Conservation (phyloP, 1,140 invertebrate species). For the Littorina saxatilis region DNA sequence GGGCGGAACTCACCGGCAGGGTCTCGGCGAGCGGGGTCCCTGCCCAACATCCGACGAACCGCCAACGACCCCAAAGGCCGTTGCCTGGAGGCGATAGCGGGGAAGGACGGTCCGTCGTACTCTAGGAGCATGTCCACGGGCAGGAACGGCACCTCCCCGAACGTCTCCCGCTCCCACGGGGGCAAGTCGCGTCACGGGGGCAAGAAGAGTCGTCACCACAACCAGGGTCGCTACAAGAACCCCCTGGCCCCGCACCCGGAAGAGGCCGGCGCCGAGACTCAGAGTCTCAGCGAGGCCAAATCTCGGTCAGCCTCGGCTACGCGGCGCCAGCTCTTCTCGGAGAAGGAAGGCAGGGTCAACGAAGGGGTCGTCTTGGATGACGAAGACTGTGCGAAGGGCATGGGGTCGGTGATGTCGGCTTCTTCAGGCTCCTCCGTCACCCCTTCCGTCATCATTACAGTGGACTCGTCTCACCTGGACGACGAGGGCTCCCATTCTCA, state of each 20-base stretch:
- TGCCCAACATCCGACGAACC: background rate
- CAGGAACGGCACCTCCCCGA: background rate
- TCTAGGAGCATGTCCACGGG: background rate
- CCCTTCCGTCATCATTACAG: constrained; percentile 20
- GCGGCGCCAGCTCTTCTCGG: background rate
- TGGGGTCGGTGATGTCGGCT: background rate
- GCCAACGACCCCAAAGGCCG: background rate
- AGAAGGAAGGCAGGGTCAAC: background rate
- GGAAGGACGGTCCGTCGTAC: background rate
- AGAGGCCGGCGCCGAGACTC: constrained; percentile 12
- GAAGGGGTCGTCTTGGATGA: background rate
- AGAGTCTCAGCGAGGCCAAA: background rate
- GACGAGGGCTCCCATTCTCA: background rate
- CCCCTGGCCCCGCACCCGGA: constrained; percentile 26
- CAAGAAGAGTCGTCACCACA: background rate
- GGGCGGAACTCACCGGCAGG: background rate
- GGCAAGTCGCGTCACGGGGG: background rate
- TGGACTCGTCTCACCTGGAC: constrained; percentile 14
- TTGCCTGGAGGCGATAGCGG: background rate
- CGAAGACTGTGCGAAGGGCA: background rate
- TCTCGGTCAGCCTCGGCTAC: background rate
- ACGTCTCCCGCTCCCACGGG: background rate
- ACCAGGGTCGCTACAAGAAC: constrained; percentile 18
- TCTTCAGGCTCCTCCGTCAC: background rate
- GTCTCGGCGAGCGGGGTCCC: background rate